Evolutionary conservation across 2,113 vertebrate genomes (phyloP), one percentile per base, ranked within the genome.

Genomic region (Macrotis lagotis): DNA sequence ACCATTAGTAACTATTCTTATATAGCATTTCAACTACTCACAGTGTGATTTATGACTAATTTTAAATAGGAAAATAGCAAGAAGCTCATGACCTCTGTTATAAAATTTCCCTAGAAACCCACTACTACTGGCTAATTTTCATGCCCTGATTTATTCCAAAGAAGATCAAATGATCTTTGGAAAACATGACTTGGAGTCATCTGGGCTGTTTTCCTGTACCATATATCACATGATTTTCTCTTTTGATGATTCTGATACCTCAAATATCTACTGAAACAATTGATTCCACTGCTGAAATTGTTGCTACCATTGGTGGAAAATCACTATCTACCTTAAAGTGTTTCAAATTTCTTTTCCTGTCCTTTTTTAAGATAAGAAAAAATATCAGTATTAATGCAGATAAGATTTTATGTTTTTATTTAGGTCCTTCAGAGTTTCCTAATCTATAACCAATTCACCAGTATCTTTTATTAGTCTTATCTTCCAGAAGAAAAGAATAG

Each of bases 161-260:
- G 31, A 88, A 92, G 37, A 89, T 96, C 96, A 95, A 88, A n/a
- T 48, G 97, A 91, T 6, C n/a, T n/a, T n/a, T n/a, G 25, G 66
- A 83, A 83, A 83, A 83, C 19, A 83, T 6, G 7, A 83, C 37
- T 83, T 83, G 44, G 66, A 83, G 55, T 88, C 94, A 93, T 11
- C 31, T 24, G 22, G 83, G 37, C 74, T 1, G 4, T 25, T 66
- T 89, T 89, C 55, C 48, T 37, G 4, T 4, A 37, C 0, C 2
- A n/a, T 44, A 0, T 26, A 47, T 6, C 8, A 31, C 50, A 44
- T 47, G 26, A 89, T 25, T 25, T 47, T 44, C n/a, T 83, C n/a
- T 83, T n/a, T n/a, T 8, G n/a, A 66, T 66, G 10, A 44, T 44
- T 83, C 19, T 44, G 37, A 44, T 44, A 19, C 66, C n/a, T 22